A percentile compares a stretch with the other conserved stretches of the same genome.
These are phyloP conservation scores for Conchocele bisecta DNA, from an alignment of 2,888 invertebrate genomes.

Conservation along the genomic window DNA sequence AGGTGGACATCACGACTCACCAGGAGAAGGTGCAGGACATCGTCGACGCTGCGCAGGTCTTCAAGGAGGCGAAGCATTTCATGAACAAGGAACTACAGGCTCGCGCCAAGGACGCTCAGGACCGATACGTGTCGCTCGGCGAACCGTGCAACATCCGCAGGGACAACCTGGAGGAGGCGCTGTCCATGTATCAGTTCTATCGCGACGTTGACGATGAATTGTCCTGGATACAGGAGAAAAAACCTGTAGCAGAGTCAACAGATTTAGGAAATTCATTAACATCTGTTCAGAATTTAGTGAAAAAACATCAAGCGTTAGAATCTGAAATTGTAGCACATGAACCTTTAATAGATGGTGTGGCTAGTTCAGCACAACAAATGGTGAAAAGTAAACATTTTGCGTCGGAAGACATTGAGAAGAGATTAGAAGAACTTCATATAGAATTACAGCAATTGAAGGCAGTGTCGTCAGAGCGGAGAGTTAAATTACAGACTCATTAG, in stretches of 20 bases:
- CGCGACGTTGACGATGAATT: constrained; percentile 96
- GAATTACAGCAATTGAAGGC: constrained; percentile 89
- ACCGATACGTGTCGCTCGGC: constrained; percentile 87
- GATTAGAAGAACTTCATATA: constrained; percentile 88
- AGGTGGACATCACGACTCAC: constrained; percentile 92
- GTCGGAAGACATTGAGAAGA: constrained; percentile 88
- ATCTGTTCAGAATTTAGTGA: constrained; percentile 94
- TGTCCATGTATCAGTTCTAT: constrained; percentile 93
- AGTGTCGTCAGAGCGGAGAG: constrained; percentile 84
- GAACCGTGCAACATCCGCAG: constrained; percentile 95
- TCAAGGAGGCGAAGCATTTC: constrained; percentile 92
- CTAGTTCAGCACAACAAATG: constrained; percentile 90
- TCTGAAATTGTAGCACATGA: constrained; percentile 94
- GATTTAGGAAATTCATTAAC: constrained; percentile 87
- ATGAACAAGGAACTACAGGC: constrained; percentile 93
- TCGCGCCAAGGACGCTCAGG: constrained; percentile 85
- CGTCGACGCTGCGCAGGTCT: constrained; percentile 90
- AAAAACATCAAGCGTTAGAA: constrained; percentile 95
- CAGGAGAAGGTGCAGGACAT: constrained; percentile 88
- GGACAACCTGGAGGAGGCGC: constrained; percentile 96
- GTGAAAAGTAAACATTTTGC: constrained; percentile 94
- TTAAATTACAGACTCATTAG: constrained; percentile 91
- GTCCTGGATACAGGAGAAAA: constrained; percentile 93
- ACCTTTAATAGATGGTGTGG: constrained; percentile 90
- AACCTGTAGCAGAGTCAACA: constrained; percentile 88